Evolutionary conservation across 2,888 invertebrate species (phyloP).

Genomic region (Thymelicus acteon): DNA sequence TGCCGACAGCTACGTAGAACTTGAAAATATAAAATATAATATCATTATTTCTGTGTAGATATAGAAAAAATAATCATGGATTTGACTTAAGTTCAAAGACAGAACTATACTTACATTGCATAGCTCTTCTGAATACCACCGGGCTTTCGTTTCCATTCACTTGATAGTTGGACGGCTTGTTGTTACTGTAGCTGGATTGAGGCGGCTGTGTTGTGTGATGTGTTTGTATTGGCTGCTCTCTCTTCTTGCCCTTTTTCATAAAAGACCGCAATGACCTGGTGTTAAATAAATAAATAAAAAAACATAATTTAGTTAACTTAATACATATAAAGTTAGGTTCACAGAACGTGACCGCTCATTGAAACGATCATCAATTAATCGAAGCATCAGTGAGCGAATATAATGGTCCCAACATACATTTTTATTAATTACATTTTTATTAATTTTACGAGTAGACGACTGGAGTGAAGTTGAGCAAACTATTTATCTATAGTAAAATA

Average conservation of each 20-base stretch:
- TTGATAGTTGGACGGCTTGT: conserved; percentile 50
- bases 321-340: no score
- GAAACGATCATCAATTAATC: no score
- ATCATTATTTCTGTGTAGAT: background rate
- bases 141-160: conserved; percentile 71
- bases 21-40: conserved; percentile 24
- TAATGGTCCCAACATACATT: no score
- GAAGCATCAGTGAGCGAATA: no score
- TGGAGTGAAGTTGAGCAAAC: no score
- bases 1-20: conserved; percentile 36
- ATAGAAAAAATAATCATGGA: background rate
- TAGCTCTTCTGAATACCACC: conserved; percentile 70
- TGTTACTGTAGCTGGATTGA: conserved; percentile 43
- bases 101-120: conserved; percentile 66
- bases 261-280: conserved; percentile 79
- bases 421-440: no score
- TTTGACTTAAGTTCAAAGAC: no score
- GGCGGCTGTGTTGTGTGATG: conserved; percentile 33
- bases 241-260: conserved; percentile 79
- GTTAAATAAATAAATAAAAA: background rate
- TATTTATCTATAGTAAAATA: no score
- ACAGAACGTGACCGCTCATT: no score
- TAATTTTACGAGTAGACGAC: no score
- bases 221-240: conserved; percentile 46
- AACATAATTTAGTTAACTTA: no score